A percentile compares a stretch with the other conserved stretches of the same genome.
These are phyloP conservation scores for Drosophila tani DNA, from an alignment of 1,140 invertebrate genomes.

Conservation along the genomic window DNA sequence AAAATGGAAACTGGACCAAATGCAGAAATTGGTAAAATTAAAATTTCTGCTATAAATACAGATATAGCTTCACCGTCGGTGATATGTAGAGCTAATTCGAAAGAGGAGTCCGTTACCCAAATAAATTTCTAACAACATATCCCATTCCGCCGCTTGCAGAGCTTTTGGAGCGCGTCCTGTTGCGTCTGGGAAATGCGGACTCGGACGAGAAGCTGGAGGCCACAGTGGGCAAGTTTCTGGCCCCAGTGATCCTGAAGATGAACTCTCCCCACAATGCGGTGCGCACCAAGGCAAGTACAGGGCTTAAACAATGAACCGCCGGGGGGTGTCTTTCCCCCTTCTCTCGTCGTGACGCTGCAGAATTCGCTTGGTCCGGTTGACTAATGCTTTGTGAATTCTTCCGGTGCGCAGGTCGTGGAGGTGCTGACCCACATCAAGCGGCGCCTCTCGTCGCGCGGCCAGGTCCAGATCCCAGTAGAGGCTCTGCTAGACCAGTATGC, in stretches of 20 bases:
- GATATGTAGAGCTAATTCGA: background rate
- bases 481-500: slow-evolving; percentile 93
- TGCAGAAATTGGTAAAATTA: slow-evolving; percentile 77
- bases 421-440: slow-evolving; percentile 97
- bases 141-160: slow-evolving; percentile 85
- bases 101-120: background rate
- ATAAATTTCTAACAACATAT: background rate
- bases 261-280: slow-evolving; percentile 94
- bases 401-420: slow-evolving; percentile 91
- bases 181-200: slow-evolving; percentile 94
- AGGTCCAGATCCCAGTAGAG: slow-evolving; percentile 95
- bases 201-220: slow-evolving; percentile 94
- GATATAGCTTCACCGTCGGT: background rate
- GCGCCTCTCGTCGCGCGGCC: slow-evolving; percentile 92
- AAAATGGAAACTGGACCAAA: slow-evolving; percentile 77
- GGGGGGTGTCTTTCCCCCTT: background rate
- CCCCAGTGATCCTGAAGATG: slow-evolving; percentile 95
- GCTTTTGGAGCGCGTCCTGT: slow-evolving; percentile 94
- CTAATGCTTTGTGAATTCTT: slow-evolving; percentile 19
- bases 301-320: background rate
- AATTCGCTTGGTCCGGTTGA: slow-evolving; percentile 20
- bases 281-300: slow-evolving; percentile 88
- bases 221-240: slow-evolving; percentile 93
- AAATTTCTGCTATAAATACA: background rate
- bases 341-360: slow-evolving; percentile 48